These are phyloP conservation scores for Alosa alosa DNA, from an alignment of 2,113 vertebrate species.

Conservation along the genomic window DNA sequence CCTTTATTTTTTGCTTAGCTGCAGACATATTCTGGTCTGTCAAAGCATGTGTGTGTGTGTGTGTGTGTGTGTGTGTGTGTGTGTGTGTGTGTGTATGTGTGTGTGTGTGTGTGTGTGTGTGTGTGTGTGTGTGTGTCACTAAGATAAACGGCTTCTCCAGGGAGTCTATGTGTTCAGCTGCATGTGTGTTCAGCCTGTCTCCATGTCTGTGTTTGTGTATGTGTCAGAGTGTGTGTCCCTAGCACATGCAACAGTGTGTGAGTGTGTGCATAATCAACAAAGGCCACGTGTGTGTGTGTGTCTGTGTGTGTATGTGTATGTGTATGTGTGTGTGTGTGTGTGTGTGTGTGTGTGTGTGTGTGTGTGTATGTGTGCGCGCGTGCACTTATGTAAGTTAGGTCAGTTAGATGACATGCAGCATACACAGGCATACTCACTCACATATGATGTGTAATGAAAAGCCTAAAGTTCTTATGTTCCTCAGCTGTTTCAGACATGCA, in stretches of 20 bases:
- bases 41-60: slow-evolving; percentile 1
- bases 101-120: slow-evolving; percentile 10
- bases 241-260: neutral
- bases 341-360: slow-evolving; percentile 16
- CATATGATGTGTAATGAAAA: neutral
- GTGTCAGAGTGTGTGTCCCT: neutral
- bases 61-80: slow-evolving; percentile 28
- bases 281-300: neutral
- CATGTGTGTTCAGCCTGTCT: neutral
- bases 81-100: slow-evolving; percentile 27
- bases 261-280: slow-evolving; percentile 5
- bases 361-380: neutral
- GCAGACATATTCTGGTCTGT: slow-evolving; percentile 1
- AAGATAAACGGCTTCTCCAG: slow-evolving; percentile 35
- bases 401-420: slow-evolving; percentile 9
- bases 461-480: neutral
- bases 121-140: slow-evolving; percentile 24
- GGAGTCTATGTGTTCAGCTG: slow-evolving; percentile 35
- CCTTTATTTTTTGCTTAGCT: slow-evolving; percentile 45
- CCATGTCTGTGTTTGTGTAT: slow-evolving; percentile 19
- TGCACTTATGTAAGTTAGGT: neutral
- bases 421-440: no score
- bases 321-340: slow-evolving; percentile 6
- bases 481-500: neutral
- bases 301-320: neutral